A percentile compares a stretch with the other conserved stretches of the same genome.
Evolutionary conservation across 2,888 invertebrate genomes (phyloP).

Genomic region (Drosophila rellima): DNA sequence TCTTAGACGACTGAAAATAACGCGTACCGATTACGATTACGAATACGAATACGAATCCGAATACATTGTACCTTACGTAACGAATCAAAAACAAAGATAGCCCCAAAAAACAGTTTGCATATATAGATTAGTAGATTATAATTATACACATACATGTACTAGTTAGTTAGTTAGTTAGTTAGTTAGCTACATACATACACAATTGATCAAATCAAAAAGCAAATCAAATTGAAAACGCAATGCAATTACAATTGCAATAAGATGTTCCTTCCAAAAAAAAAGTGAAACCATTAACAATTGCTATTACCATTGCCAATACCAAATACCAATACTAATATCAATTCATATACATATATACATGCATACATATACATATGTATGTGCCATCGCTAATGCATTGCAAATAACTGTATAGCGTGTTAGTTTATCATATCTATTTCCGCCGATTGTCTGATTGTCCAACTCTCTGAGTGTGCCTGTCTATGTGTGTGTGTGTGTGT

Average conservation of each 20-base stretch:
- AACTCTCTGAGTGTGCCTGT: conserved; percentile 5
- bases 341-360: conserved; percentile 22
- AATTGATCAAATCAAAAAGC: conserved; percentile 39
- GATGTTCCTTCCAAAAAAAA: conserved; percentile 67
- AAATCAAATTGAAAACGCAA: conserved; percentile 30
- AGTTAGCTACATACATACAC: conserved; percentile 15
- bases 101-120: conserved; percentile 23
- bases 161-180: conserved; percentile 42
- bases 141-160: conserved; percentile 44
- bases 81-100: conserved; percentile 45
- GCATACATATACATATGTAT: conserved; percentile 37
- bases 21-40: conserved; percentile 46
- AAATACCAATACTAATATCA: conserved; percentile 31
- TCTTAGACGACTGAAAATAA: conserved; percentile 43
- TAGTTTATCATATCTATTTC: conserved; percentile 69
- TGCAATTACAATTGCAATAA: conserved; percentile 40
- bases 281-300: conserved; percentile 58
- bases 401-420: conserved; percentile 75
- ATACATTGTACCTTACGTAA: conserved; percentile 70
- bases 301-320: conserved; percentile 70
- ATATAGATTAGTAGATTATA: conserved; percentile 45
- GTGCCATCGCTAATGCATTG: conserved; percentile 66
- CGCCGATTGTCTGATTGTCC: conserved; percentile 39
- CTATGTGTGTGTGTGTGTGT: conserved; percentile 12
- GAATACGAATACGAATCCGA: conserved; percentile 54